These are phyloP conservation scores for Bibio marci DNA, from an alignment of 2,888 invertebrate species.

Conservation along the genomic window DNA sequence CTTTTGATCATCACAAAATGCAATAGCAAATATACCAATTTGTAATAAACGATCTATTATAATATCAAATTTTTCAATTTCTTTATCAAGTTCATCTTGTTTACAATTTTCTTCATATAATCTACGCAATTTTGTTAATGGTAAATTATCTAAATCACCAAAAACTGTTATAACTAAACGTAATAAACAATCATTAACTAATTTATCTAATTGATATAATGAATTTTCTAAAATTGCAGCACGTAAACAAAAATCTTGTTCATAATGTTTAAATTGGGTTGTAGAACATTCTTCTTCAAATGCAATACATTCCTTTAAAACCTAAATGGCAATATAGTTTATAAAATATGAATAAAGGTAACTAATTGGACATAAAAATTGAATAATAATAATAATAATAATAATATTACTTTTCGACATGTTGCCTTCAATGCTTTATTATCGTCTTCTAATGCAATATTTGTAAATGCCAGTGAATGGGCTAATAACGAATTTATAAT, in stretches of 20 bases:
- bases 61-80: conserved; percentile 27
- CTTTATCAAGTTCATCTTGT: conserved; percentile 16
- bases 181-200: conserved; percentile 22
- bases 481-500: conserved; percentile 19
- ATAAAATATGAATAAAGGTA: no score
- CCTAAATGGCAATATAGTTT: no score
- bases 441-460: conserved; percentile 22
- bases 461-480: conserved; percentile 24
- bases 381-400: no score
- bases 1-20: conserved; percentile 20
- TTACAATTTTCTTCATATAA: conserved; percentile 14
- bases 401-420: conserved; percentile 20
- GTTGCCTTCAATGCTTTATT: conserved; percentile 23
- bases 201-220: conserved; percentile 22
- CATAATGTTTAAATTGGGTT: conserved; percentile 9
- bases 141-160: conserved; percentile 20
- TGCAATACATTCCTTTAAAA: conserved; percentile 20
- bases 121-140: conserved; percentile 19
- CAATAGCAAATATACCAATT: conserved; percentile 25
- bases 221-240: conserved; percentile 22
- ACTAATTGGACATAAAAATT: no score
- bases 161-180: conserved; percentile 22
- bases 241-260: conserved; percentile 18
- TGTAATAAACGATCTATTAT: conserved; percentile 26
- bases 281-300: conserved; percentile 21